These are phyloP conservation scores for Masnerella sp. DNA, from an alignment of 2,888 invertebrate genomes.

Conservation along the genomic window DNA sequence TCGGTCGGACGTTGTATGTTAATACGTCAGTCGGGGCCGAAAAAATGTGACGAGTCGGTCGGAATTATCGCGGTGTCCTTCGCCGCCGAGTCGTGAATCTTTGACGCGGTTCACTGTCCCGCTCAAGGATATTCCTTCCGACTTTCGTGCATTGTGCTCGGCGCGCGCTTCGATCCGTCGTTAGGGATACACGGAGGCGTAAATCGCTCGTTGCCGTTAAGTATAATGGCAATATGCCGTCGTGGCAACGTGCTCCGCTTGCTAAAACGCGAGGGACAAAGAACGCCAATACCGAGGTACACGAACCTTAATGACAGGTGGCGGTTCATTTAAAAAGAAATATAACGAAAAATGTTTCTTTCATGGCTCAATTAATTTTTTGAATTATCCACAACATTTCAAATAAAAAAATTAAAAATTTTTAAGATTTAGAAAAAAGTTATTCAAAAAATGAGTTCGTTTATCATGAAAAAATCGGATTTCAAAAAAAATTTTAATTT, in stretches of 20 bases:
- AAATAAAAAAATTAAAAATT: too few species aligned
- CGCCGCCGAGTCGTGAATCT: conserved; percentile 58
- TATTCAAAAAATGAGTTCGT: too few species aligned
- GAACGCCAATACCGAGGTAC: conserved; percentile 16
- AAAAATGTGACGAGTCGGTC: conserved; percentile 55
- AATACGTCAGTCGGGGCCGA: conserved; percentile 43
- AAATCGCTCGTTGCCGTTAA: conserved; percentile 53
- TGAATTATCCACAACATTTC: too few species aligned
- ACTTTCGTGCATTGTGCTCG: conserved; percentile 57
- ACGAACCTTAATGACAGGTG: too few species aligned
- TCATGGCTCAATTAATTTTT: too few species aligned
- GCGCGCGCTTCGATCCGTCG: conserved; percentile 40
- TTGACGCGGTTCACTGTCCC: conserved; percentile 68
- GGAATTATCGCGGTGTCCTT: conserved; percentile 60
- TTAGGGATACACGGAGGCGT: conserved; percentile 44
- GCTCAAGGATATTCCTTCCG: conserved; percentile 68
- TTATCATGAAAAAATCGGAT: too few species aligned
- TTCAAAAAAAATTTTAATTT: too few species aligned
- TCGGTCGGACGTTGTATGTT: conserved; percentile 64
- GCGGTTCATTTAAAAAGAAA: background rate
- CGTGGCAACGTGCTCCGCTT: conserved; percentile 47
- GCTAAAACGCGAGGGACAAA: conserved; percentile 41
- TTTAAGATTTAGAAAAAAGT: too few species aligned
- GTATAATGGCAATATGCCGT: conserved; percentile 49
- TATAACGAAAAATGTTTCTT: background rate